Evolutionary conservation across 2,888 invertebrate genomes (phyloP).

Genomic region (Lapara coniferarum): DNA sequence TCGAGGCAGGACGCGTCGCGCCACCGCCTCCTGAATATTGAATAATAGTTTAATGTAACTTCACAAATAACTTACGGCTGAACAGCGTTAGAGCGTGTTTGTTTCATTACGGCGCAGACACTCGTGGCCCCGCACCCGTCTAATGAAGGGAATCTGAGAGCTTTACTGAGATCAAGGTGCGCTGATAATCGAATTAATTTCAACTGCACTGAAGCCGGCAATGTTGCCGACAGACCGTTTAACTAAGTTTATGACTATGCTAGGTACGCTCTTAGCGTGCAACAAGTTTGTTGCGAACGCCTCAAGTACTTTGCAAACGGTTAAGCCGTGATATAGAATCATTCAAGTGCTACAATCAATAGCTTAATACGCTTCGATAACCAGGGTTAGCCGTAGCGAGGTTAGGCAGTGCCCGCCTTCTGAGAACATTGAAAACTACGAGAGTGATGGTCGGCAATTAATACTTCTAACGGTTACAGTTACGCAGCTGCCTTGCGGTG

Average conservation of each 20-base stretch:
- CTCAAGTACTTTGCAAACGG: constrained; percentile 79
- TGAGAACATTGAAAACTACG: constrained; percentile 40
- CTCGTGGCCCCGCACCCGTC: constrained; percentile 47
- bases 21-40: constrained; percentile 62
- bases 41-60: constrained; percentile 56
- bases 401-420: constrained; percentile 24
- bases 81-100: constrained; percentile 47
- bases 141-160: constrained; percentile 72
- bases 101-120: constrained; percentile 54
- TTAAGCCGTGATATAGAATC: constrained; percentile 51
- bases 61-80: constrained; percentile 40
- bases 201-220: constrained; percentile 71
- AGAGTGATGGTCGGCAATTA: constrained; percentile 66
- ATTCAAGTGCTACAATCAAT: constrained; percentile 52
- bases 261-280: constrained; percentile 73
- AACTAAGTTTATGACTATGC: constrained; percentile 82
- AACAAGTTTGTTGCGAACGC: constrained; percentile 79
- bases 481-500: constrained; percentile 61
- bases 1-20: constrained; percentile 45
- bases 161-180: constrained; percentile 76
- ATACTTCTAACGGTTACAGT: constrained; percentile 58
- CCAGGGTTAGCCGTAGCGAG: constrained; percentile 1
- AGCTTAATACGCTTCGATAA: constrained; percentile 49
- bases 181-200: constrained; percentile 81
- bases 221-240: constrained; percentile 73